Conservation (phyloP, 2,113 vertebrate genomes). For the Austrofundulus limnaeus region DNA sequence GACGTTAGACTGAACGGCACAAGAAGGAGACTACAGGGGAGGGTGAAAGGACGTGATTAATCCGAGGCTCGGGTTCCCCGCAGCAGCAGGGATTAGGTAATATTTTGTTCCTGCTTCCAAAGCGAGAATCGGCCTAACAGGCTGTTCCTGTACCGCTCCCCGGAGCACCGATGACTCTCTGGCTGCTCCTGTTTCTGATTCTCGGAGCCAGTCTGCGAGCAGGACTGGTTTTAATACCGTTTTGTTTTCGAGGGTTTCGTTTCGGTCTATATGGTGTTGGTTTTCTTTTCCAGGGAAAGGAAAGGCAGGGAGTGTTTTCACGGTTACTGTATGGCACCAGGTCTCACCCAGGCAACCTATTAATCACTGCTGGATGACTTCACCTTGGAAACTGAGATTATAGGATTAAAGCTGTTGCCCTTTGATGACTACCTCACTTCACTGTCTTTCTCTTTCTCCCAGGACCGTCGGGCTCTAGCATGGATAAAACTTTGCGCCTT, state of each 20-base stretch:
- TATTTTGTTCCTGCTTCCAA: conserved; percentile 26
- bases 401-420: conserved; percentile 38
- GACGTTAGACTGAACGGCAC: conserved; percentile 50
- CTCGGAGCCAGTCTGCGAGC: conserved; percentile 32
- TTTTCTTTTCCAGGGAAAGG: conserved; percentile 57
- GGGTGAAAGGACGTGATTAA: conserved; percentile 23
- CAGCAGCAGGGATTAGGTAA: conserved; percentile 52
- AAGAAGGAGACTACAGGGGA: neutral
- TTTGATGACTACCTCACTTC: conserved; percentile 51
- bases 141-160: conserved; percentile 22
- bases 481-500: conserved; percentile 77
- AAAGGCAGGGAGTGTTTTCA: conserved; percentile 32
- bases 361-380: conserved; percentile 59
- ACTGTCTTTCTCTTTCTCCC: conserved; percentile 31
- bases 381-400: conserved; percentile 48
- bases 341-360: conserved; percentile 20
- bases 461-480: conserved; percentile 58
- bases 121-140: conserved; percentile 16
- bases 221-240: neutral
- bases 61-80: conserved; percentile 30
- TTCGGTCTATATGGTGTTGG: conserved; percentile 30
- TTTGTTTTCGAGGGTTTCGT: conserved; percentile 47
- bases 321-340: conserved; percentile 2
- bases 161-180: conserved; percentile 1
- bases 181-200: conserved; percentile 13